Evolutionary conservation across 2,113 vertebrate species (phyloP), one percentile per base, ranked within the genome.

Genomic region (Coptodon bakossiorum): DNA sequence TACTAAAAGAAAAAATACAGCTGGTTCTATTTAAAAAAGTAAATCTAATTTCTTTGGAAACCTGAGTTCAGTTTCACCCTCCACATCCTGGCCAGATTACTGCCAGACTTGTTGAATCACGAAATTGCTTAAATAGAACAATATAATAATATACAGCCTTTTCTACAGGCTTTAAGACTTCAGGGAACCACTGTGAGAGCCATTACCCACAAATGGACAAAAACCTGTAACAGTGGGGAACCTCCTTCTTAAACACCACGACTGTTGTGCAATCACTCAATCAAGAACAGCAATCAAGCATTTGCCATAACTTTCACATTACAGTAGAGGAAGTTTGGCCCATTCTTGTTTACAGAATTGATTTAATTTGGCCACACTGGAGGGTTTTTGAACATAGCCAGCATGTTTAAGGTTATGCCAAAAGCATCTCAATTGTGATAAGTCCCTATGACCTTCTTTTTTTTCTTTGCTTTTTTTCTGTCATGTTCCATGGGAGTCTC

Each of bases 401-500:
- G 6, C 61, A 11, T 66, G 61, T 14, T 45, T 48, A 7, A 16
- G 6, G 13, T 3, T 68, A 22, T 2, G 34, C 63, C 14, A 38
- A 68, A 68, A 68, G 6, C 63, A 68, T 40, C 63, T 22, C 34
- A 68, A 1, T 68, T 14, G 19, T 22, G 11, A 14, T 9, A 68
- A 68, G 19, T 68, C 19, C 34, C 34, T 22, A 3, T 38, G 19
- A 22, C 34, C 63, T 22, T 38, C 34, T 66, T 40, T 22, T 66
- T 66, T 13, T 38, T 66, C 6, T 66, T n/a, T 66, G 19, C 8
- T 17, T 31, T 63, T 4, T 40, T 0, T 40, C 19, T 38, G 2
- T 38, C 6, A 2, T 22, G 19, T 0, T 0, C 36, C 19, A 1
- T 68, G 36, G 7, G 36, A 36, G 31, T 12, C 9, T 38, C 31